Base-by-base conservation (phyloP, 2,888 invertebrate species). In the Lordiphosa fenestrarum region DNA sequence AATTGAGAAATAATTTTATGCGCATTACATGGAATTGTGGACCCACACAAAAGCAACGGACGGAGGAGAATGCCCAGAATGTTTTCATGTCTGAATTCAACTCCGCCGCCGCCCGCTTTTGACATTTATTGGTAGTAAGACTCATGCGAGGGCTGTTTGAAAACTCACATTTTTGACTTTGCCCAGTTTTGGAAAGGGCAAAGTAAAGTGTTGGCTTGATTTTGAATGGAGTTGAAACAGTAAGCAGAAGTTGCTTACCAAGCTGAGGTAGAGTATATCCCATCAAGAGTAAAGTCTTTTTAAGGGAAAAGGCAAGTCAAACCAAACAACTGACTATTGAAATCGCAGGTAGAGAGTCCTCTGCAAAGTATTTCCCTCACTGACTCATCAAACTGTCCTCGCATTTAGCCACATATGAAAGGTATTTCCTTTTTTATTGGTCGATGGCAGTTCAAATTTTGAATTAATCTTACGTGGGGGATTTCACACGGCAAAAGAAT, bases 1-100 rank as follows among this genome's bases (percentile, higher is more conserved):
- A 76, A 75, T 75, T 76, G 81, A 73, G 74, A 81, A 75, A 80
- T 75, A 80, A 75, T 75, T 75, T 75, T 59, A 80, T 80, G 62
- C 61, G 54, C 62, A 61, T 61, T 61, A 47, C 53, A 61, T 71
- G 30, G 30, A 30, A 30, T 30, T 30, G 30, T 30, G 4, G 4
- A 30, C 30, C 30, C 30, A 30, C 30, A 30, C 30, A 30, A 25
- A 37, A 46, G 46, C 23, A 38, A 42, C 61, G 36, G 41, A 40
- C 37, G 37, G 47, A 23, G 25, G 7, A 25, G 7, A 25, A 25
- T 25, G 25, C 25, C 25, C 25, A 19, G 23, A 53, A 30, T 30
- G 60, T 46, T 47, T 47, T 46, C 39, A 15, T 36, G n/a, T 41
- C 25, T 19, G 51, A 30, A 30, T 30, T 25, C 25, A 25, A 25